phyloP scores from a whole-genome alignment of 2,113 vertebrate species.

The Pomatorhinus ruficollis region DNA sequence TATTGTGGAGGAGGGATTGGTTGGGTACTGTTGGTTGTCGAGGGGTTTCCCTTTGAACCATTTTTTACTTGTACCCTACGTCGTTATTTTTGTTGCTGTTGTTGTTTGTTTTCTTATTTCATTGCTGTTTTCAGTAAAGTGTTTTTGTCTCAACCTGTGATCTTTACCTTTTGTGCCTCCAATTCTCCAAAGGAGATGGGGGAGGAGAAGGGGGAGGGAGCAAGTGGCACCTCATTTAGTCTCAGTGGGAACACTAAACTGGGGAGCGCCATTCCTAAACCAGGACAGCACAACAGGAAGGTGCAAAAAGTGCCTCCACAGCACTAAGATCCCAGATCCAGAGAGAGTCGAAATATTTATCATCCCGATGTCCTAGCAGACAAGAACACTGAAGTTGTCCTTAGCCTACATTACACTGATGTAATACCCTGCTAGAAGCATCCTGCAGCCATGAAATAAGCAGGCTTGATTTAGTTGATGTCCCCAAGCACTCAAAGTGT shows the following conservation, averaged over 20 bases:
- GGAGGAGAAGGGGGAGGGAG: neutral
- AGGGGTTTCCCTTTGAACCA: neutral
- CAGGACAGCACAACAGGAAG: neutral
- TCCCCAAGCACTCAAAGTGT: neutral
- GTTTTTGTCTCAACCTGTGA: neutral
- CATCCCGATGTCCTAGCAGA: neutral
- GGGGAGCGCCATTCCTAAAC: neutral
- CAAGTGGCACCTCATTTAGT: neutral
- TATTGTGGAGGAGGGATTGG: neutral
- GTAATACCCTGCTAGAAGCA: neutral
- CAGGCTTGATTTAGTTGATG: neutral
- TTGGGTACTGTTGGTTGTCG: rapidly evolving
- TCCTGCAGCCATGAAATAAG: neutral
- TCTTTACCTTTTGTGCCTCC: neutral
- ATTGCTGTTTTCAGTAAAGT: neutral
- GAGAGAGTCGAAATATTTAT: neutral
- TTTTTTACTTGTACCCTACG: neutral
- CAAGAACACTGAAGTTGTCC: neutral
- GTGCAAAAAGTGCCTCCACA: neutral
- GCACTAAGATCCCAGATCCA: neutral
- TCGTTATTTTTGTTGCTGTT: neutral
- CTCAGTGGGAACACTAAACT: neutral
- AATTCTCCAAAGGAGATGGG: neutral
- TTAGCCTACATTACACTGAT: neutral
- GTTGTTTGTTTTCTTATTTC: neutral